Evolutionary conservation across 2,797 vertebrate species (phyloP).

Genomic region (Eospalax fontanierii): DNA sequence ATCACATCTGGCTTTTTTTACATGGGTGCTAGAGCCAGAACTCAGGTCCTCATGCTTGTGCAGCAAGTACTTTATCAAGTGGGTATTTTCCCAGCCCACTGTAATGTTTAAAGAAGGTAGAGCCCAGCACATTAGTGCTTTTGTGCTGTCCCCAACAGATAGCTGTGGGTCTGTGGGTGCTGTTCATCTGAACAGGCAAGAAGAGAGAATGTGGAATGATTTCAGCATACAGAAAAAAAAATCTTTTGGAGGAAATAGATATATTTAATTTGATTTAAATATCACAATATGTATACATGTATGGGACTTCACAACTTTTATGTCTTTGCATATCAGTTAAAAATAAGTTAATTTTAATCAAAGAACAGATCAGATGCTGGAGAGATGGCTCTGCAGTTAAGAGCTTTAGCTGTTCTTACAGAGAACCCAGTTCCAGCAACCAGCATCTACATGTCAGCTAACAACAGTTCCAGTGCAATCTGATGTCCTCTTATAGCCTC

Average conservation of each 20-base stretch:
- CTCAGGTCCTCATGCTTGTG: not conserved
- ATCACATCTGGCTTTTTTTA: not conserved
- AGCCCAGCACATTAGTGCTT: accelerated
- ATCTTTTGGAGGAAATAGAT: not conserved
- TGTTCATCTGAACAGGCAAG: not conserved
- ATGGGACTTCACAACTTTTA: not conserved
- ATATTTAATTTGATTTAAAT: not conserved
- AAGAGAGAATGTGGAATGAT: not conserved
- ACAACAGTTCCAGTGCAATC: not conserved
- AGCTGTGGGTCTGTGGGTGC: too few relatives aligned
- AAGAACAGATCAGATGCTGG: not conserved
- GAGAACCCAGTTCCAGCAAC: too few relatives aligned
- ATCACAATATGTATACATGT: too few relatives aligned
- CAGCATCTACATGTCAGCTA: not conserved
- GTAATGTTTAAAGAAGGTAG: accelerated
- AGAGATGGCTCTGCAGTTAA: not conserved
- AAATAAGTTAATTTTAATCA: not conserved
- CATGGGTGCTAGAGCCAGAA: not conserved
- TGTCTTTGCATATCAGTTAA: not conserved
- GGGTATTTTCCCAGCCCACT: not conserved
- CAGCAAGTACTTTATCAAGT: not conserved
- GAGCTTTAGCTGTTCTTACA: not conserved
- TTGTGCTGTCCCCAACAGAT: accelerated
- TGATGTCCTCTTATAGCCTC: not conserved
- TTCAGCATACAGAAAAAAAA: not conserved